A percentile compares a stretch with the other conserved stretches of the same genome.
These are phyloP conservation scores for Pararge aegeria DNA, from an alignment of 1,140 invertebrate genomes.

Conservation along the genomic window DNA sequence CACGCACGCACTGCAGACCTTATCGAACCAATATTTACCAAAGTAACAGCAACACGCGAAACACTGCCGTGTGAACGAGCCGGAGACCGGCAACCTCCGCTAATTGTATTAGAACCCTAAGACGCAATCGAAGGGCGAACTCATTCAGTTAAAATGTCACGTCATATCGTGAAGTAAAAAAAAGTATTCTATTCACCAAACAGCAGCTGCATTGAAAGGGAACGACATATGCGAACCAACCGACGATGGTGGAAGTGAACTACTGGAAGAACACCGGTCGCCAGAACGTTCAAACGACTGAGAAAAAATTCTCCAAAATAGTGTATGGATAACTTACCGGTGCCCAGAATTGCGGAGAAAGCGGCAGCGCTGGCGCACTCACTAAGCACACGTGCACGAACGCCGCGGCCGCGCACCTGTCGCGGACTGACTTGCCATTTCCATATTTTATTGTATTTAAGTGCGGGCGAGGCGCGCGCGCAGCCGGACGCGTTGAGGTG, in stretches of 20 bases:
- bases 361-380: conserved; percentile 67
- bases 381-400: conserved; percentile 77
- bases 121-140: conserved; percentile 44
- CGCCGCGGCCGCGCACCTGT: conserved; percentile 73
- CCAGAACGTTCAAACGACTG: conserved; percentile 28
- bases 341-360: conserved; percentile 42
- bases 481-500: conserved; percentile 61
- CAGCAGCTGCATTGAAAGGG: conserved; percentile 65
- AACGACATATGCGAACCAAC: conserved; percentile 67
- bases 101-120: conserved; percentile 60
- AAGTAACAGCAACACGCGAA: conserved; percentile 63
- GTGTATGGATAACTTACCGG: conserved; percentile 56
- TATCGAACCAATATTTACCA: conserved; percentile 58
- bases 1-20: conserved; percentile 27
- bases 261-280: conserved; percentile 38
- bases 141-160: conserved; percentile 45
- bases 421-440: conserved; percentile 69
- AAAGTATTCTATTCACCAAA: conserved; percentile 55
- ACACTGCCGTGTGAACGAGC: conserved; percentile 54
- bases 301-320: conserved; percentile 37
- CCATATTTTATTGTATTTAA: conserved; percentile 64
- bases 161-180: conserved; percentile 44
- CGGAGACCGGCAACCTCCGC: conserved; percentile 32
- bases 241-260: conserved; percentile 47
- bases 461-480: conserved; percentile 63